Evolutionary conservation across 2,888 invertebrate species (phyloP).

Genomic region (Amblyjoppa fuscipennis): DNA sequence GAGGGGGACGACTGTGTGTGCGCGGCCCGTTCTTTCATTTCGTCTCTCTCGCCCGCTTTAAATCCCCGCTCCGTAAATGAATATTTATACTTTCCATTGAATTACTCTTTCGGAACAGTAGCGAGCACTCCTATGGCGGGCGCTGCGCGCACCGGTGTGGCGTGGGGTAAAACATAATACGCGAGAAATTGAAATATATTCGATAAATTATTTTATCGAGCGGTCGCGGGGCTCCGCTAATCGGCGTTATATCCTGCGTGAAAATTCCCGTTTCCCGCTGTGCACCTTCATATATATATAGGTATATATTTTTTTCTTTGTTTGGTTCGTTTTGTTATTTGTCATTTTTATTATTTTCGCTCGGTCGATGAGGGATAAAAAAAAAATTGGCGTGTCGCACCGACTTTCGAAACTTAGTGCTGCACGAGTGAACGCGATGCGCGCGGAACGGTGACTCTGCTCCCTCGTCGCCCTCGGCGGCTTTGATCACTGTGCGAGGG

Average conservation of each 20-base stretch:
- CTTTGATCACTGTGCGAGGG: too few species aligned
- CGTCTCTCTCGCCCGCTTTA: conserved; percentile 71
- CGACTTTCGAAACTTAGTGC: conserved; percentile 27
- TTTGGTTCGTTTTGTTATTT: conserved; percentile 50
- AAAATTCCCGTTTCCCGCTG: conserved; percentile 60
- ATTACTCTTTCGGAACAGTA: conserved; percentile 83
- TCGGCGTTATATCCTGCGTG: conserved; percentile 79
- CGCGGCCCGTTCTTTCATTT: conserved; percentile 58
- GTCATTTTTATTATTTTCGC: conserved; percentile 55
- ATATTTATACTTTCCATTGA: conserved; percentile 85
- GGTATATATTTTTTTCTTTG: conserved; percentile 7
- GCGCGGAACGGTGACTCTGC: background rate
- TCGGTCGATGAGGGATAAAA: conserved; percentile 40
- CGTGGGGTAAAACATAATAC: conserved; percentile 79
- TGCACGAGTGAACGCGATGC: background rate
- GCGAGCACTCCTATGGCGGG: conserved; percentile 55
- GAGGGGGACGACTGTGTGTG: conserved; percentile 44
- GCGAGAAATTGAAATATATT: conserved; percentile 84
- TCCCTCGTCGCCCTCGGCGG: too few species aligned
- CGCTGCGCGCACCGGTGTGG: conserved; percentile 35
- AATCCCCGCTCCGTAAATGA: conserved; percentile 82
- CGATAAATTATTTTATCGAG: conserved; percentile 85
- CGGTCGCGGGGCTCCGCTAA: conserved; percentile 78
- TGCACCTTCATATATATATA: conserved; percentile 5
- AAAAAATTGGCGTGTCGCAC: conserved; percentile 2